A percentile compares a stretch with the other conserved stretches of the same genome.
Evolutionary conservation across 2,113 vertebrate genomes (phyloP).

Genomic region (Sciurus niger): DNA sequence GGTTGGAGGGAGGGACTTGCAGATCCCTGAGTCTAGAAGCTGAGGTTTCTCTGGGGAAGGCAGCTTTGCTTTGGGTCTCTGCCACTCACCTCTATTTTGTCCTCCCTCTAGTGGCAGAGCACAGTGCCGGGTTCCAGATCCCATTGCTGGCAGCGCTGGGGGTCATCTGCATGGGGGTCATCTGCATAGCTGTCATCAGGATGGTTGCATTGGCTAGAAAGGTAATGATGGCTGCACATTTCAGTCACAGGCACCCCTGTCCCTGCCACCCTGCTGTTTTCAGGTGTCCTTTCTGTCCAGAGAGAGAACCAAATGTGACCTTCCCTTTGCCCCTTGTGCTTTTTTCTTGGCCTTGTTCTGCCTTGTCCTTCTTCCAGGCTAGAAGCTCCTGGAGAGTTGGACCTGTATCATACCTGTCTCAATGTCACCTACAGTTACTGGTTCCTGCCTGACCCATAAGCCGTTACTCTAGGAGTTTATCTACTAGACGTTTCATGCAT

Average conservation of each 20-base stretch:
- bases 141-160: constrained; percentile 11
- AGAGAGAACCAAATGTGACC: neutral
- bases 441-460: neutral
- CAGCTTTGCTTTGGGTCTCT: neutral
- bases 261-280: neutral
- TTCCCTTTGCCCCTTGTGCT: no score
- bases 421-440: neutral
- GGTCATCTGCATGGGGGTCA: constrained; percentile 29
- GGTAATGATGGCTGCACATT: constrained; percentile 59
- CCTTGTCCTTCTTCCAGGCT: neutral
- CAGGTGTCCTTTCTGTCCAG: neutral
- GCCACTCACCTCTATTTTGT: neutral
- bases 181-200: neutral
- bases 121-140: neutral
- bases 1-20: neutral
- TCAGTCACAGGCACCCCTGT: neutral
- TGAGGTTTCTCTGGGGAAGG: no score
- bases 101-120: constrained; percentile 19
- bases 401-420: neutral
- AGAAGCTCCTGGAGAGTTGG: neutral
- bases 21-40: neutral
- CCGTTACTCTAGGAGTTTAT: neutral
- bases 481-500: neutral
- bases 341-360: neutral
- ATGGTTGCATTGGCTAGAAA: constrained; percentile 4